Conservation (phyloP, 2,113 vertebrate species). For the Climacteris rufus region DNA sequence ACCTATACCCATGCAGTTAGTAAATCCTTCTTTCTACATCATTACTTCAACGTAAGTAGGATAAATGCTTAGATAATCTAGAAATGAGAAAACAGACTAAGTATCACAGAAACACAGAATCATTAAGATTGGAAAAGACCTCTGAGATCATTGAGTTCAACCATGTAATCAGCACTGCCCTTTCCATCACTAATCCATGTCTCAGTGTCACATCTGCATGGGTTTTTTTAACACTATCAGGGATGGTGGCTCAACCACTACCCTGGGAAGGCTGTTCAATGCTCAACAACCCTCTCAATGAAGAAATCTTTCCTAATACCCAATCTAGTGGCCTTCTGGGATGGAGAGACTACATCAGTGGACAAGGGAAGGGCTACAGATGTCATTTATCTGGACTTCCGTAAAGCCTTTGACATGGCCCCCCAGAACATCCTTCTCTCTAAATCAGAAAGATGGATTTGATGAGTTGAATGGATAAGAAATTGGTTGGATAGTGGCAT, state of each 20-base stretch:
- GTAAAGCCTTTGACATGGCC: fast-evolving
- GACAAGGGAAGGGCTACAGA: background rate
- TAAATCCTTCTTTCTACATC: background rate
- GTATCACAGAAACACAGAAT: background rate
- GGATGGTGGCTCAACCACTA: background rate
- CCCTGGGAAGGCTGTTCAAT: background rate
- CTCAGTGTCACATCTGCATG: background rate
- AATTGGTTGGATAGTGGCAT: fast-evolving
- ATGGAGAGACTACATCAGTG: background rate
- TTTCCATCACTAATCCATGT: background rate
- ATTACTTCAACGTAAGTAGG: background rate
- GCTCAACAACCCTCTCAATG: background rate
- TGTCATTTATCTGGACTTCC: background rate
- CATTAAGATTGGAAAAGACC: background rate
- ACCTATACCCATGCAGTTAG: background rate
- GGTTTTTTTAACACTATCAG: background rate
- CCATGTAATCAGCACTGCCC: background rate
- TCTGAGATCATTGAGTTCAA: background rate
- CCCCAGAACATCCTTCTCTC: background rate
- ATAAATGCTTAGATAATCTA: background rate
- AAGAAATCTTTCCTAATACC: background rate
- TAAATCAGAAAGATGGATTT: background rate
- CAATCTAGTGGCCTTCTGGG: background rate
- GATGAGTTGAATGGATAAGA: background rate
- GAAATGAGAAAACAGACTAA: background rate